Base-by-base conservation (phyloP, 2,888 invertebrate species). In the Choristoneura rosaceana region DNA sequence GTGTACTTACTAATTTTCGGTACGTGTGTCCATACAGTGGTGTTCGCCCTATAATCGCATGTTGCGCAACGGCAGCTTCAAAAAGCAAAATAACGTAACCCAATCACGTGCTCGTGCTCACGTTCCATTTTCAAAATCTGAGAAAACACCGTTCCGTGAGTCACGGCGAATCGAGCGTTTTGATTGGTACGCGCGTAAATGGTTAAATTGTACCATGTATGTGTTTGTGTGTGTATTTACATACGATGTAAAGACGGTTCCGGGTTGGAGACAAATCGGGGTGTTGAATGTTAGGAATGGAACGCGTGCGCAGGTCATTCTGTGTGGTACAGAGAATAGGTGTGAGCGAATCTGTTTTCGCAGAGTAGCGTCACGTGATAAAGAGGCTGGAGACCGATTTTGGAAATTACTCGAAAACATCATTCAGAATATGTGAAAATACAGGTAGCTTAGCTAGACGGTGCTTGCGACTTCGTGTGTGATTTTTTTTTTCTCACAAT, bases 71-170 rank as follows among this genome's bases (percentile, higher is more conserved):
- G 81, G 80, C 81, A 81, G 80, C 81, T 83, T 84, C 80, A 75
- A 81, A 86, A 85, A 85, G 82, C 83, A 77, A 84, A 87, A 86
- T 85, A 79, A 81, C 81, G 77, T 82, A 86, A 87, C 88, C 84
- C 79, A 84, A 87, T 87, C 89, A 90, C 87, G 88, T 85, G 79
- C 79, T 86, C 85, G 81, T 79, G 78, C 82, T 86, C 89, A 89
- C 90, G 90, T 88, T 82, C 82, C 81, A 79, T 81, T 81, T 78
- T 73, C 78, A 58, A 81, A 81, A 82, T 79, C 83, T 83, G 77
- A 80, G 79, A 81, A 86, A 64, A 47, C 59, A 59, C 50, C 47
- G 50, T 50, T 64, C 64, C 47, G 64, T 66, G 66, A 66, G 25
- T 66, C 58, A 66, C 52, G 62, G 10, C 34, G 55, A 34, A 55